Base-by-base conservation (phyloP, 2,888 invertebrate species). In the Ichneumoninae sp. region DNA sequence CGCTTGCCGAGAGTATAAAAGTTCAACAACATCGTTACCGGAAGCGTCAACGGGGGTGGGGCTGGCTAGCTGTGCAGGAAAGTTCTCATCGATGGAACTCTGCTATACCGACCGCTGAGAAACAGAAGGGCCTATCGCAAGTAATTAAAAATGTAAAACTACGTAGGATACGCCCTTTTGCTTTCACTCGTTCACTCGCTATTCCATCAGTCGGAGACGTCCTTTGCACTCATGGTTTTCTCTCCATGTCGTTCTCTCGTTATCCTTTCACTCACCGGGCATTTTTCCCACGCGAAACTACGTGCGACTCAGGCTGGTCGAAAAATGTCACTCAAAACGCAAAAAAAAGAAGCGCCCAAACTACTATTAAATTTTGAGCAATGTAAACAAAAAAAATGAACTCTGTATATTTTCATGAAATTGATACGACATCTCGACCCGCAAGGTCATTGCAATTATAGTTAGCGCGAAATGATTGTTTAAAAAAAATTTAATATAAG, bases 11-110 rank as follows among this genome's bases (percentile, higher is more conserved):
- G 80, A 47, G 80, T 74, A 57, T 30, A 74, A 80, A 80, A 80
- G 74, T 80, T 80, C 80, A 68, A 80, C 66, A 80, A 80, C 74
- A 80, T 80, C 68, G 80, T 80, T 80, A 74, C 68, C 68, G 80
- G 66, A 80, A 74, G 57, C 80, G 47, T 19, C 3, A 50, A 68
- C 57, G 19, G 47, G 36, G 79, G 1, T 22, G 52, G 50, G 2
- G 6, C 33, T 19, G 33, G 13, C 10, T 30, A 10, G 33, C 16
- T 50, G 19, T 60, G 36, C 19, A 66, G n/a, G 47, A 66, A 78
- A 74, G 66, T 80, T 80, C 44, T 74, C 74, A 72, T 74, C 68
- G 74, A 80, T 74, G 33, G 47, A 44, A 44, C 50, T 60, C 22
- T 10, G 22, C 3, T 26, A 1, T 26, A 22, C 57, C 10, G 10